A percentile compares a stretch with the other conserved stretches of the same genome.
These are phyloP conservation scores for Epizoanthus stellaris DNA, from an alignment of 92 coral and sea anemone genomes.

Conservation along the genomic window DNA sequence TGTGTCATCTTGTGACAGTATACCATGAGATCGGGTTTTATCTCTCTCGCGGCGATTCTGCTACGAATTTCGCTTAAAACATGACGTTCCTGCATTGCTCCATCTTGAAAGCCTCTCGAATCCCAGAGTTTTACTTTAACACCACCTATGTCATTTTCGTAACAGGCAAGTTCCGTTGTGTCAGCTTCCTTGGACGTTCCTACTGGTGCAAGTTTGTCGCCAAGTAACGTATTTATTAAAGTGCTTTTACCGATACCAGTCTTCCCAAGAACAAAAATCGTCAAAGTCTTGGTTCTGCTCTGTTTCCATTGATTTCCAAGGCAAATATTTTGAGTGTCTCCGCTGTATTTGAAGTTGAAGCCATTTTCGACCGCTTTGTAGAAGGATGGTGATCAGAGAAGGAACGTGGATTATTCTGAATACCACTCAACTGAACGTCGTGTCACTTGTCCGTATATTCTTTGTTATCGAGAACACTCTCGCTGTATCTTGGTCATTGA, in stretches of 20 bases:
- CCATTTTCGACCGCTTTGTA: background rate
- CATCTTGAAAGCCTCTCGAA: constrained; percentile 6
- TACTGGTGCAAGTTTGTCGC: background rate
- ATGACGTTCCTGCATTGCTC: too few species aligned
- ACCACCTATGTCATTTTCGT: background rate
- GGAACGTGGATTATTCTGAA: too few species aligned
- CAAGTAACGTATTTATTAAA: background rate
- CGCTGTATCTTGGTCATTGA: too few species aligned
- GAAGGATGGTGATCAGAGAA: too few species aligned
- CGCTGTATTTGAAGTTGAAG: background rate
- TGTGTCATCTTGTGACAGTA: background rate
- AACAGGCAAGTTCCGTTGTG: background rate
- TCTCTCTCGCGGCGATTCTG: background rate
- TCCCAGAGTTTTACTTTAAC: background rate
- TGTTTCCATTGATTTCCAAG: background rate
- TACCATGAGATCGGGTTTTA: background rate
- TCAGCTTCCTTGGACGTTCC: background rate
- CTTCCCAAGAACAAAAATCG: background rate
- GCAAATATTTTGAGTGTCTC: background rate
- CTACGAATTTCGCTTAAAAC: background rate
- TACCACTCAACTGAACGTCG: too few species aligned
- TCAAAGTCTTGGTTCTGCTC: background rate
- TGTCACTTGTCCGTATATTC: too few species aligned
- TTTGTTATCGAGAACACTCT: too few species aligned
- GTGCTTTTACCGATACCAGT: background rate